These are phyloP conservation scores for Torymus texanus DNA, from an alignment of 2,888 invertebrate species.

Conservation along the genomic window DNA sequence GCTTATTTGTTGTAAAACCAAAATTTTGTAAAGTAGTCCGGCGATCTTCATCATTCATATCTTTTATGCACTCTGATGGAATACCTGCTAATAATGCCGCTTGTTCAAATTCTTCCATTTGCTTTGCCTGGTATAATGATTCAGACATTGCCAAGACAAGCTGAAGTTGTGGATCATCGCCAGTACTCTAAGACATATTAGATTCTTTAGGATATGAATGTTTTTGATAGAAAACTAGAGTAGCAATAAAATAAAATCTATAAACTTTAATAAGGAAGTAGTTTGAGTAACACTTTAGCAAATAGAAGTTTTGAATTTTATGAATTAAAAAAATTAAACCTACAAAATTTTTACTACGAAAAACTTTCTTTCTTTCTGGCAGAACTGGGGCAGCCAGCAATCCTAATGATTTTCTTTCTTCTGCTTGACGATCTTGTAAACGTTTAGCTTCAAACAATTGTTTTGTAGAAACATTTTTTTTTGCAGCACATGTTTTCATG, in stretches of 20 bases:
- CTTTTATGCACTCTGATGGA: conserved; percentile 56
- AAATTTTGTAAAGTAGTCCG: conserved; percentile 68
- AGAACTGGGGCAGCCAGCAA: conserved; percentile 68
- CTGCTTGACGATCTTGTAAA: conserved; percentile 73
- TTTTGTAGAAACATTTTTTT: conserved; percentile 71
- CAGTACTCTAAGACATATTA: conserved; percentile 58
- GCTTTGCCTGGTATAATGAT: conserved; percentile 73
- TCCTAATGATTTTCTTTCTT: conserved; percentile 73
- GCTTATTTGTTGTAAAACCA: conserved; percentile 68
- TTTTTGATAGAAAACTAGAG: too few species aligned
- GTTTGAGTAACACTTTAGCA: too few species aligned
- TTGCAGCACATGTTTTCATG: conserved; percentile 73
- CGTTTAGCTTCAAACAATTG: conserved; percentile 71
- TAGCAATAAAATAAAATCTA: too few species aligned
- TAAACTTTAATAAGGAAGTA: too few species aligned
- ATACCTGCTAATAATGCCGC: conserved; percentile 64
- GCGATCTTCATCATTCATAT: conserved; percentile 58
- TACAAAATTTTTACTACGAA: conserved; percentile 59
- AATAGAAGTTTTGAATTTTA: not conserved
- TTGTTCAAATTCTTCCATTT: conserved; percentile 67
- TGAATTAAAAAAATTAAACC: conserved; percentile 50
- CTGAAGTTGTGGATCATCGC: conserved; percentile 71
- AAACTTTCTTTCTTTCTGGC: conserved; percentile 60
- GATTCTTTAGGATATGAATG: not conserved
- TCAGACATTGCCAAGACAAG: conserved; percentile 75